These are phyloP conservation scores for Thripadectes ignobilis DNA, from an alignment of 2,797 vertebrate species.

Conservation along the genomic window DNA sequence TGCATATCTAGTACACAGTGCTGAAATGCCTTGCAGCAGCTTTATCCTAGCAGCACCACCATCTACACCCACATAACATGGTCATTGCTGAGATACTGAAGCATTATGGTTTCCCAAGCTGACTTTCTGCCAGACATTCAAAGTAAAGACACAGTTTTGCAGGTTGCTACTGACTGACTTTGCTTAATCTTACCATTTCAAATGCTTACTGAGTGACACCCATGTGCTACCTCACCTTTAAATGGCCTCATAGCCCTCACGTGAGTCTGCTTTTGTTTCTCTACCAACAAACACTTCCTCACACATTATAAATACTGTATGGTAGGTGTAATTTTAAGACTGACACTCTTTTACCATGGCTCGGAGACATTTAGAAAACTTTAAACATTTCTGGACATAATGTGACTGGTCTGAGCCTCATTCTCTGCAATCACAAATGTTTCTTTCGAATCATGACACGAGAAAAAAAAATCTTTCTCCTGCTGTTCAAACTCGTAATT, in stretches of 20 bases:
- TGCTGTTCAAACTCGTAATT: neutral
- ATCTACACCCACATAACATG: rapidly evolving
- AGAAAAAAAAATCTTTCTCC: neutral
- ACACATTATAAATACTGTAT: neutral
- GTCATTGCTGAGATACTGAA: neutral
- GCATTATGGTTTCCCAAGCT: neutral
- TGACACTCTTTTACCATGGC: neutral
- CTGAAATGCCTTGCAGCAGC: neutral
- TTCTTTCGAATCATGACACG: neutral
- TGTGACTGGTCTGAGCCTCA: neutral
- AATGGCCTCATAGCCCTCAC: neutral
- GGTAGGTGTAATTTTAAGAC: neutral
- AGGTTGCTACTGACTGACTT: neutral
- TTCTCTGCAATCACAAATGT: neutral
- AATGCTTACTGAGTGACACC: neutral
- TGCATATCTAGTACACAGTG: neutral
- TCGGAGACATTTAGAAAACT: neutral
- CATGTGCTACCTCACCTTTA: neutral
- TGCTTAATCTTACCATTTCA: neutral
- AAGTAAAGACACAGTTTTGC: neutral
- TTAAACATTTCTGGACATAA: neutral
- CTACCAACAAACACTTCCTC: neutral
- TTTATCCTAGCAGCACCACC: neutral
- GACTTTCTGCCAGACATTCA: neutral
- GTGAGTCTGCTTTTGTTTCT: neutral